phyloP scores from a whole-genome alignment of 2,797 vertebrate genomes.

The Triplophysa bombifrons region DNA sequence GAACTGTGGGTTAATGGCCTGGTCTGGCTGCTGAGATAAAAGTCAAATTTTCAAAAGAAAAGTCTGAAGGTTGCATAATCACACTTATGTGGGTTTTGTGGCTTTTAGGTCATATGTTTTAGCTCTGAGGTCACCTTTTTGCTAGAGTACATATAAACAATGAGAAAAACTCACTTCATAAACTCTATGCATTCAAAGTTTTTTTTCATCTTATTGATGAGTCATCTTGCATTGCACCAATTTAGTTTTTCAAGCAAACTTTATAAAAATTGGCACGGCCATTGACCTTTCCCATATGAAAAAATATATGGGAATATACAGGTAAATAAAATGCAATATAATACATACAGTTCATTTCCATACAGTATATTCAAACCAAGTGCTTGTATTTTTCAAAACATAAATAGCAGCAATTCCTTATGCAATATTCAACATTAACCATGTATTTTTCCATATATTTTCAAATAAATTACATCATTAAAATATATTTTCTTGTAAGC shows the following conservation, averaged over 20 bases:
- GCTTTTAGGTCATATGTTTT: neutral
- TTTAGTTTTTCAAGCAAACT: neutral
- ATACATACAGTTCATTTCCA: no score
- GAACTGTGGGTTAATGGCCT: neutral
- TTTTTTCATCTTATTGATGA: neutral
- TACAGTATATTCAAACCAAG: no score
- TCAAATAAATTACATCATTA: no score
- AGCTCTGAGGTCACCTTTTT: neutral
- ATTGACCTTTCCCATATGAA: no score
- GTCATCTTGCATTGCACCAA: neutral
- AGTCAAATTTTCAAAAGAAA: neutral
- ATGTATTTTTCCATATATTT: no score
- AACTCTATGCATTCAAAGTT: neutral
- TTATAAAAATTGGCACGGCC: neutral
- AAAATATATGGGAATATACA: no score
- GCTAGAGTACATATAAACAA: neutral
- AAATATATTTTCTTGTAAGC: no score
- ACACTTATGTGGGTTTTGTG: neutral
- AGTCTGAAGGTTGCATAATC: constrained; percentile 3
- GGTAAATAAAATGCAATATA: no score
- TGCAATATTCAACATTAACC: no score
- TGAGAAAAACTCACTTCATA: no score
- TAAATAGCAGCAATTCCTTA: no score
- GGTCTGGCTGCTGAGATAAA: neutral
- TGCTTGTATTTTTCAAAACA: no score